Base-by-base conservation (phyloP, 2,797 vertebrate species). In the Pangasius djambal region DNA sequence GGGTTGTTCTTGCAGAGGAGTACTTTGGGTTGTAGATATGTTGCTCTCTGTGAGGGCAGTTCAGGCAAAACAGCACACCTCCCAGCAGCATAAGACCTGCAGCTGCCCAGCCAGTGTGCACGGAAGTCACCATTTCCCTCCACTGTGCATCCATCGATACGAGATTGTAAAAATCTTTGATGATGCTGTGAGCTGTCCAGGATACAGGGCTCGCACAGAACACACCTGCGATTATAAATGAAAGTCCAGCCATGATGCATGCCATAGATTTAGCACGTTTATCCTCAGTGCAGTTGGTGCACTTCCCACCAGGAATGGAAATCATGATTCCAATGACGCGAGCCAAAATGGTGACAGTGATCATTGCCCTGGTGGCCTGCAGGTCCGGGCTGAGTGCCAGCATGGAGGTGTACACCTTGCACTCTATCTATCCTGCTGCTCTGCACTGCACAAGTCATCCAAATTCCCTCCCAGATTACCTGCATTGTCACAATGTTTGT, bases 51-150 rank as follows among this genome's bases (percentile, higher is more conserved):
- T 63, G 22, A 63, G 25, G 25, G 90, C 96, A 97, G 93, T 95
- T 96, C 94, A 95, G 96, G 86, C 96, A 99, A 2, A 99, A 96
- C 0, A 99, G 93, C 0, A 88, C 96, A 0, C 98, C 98, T 0
- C 97, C 98, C 0, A 99, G 90, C 78, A 98, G 81, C 85, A 98
- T 94, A 85, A 99, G 94, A 0, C 93, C 93, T 0, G 96, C 91
- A 1, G 97, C 95, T 0, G 96, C 97, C 98, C 98, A 99, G 86
- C 98, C 98, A 0, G 99, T 94, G 50, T 98, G 99, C 88, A 99
- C 95, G 0, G 98, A 96, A 0, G 97, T 95, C 0, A 98, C 98
- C 15, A 99, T 88, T 93, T 99, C 98, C 18, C 96, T 95, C 91
- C 96, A 96, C 90, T 95, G 97, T 0, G 94, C 90, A 0, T 93